These are phyloP conservation scores for Eretmocerus hayati DNA, from an alignment of 2,888 invertebrate species.

Conservation along the genomic window DNA sequence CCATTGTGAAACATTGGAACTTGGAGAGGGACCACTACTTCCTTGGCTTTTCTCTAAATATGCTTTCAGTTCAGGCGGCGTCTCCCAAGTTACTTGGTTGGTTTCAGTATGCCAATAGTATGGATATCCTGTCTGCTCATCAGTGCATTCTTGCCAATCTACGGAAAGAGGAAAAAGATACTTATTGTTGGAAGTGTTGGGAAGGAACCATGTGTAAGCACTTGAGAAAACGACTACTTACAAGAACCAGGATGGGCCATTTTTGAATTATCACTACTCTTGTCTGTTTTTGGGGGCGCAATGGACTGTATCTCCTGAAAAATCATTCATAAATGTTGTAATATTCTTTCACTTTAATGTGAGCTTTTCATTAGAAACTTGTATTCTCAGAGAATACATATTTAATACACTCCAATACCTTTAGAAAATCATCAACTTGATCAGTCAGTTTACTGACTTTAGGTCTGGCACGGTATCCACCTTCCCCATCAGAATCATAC, in stretches of 20 bases:
- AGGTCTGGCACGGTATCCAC: slow-evolving; percentile 31
- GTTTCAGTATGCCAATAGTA: slow-evolving; percentile 62
- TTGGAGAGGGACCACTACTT: slow-evolving; percentile 18
- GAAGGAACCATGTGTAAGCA: background rate
- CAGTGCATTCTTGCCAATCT: slow-evolving; percentile 59
- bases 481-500: slow-evolving; percentile 42
- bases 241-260: slow-evolving; percentile 17
- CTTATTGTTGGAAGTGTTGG: background rate
- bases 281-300: slow-evolving; percentile 29
- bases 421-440: slow-evolving; percentile 42
- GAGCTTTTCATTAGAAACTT: background rate
- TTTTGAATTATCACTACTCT: slow-evolving; percentile 6
- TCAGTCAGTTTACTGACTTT: slow-evolving; percentile 33
- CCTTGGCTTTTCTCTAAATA: slow-evolving; percentile 28
- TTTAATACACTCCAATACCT: slow-evolving; percentile 26
- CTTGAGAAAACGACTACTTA: slow-evolving; percentile 7
- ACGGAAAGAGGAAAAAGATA: background rate
- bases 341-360: no score
- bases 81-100: slow-evolving; percentile 60
- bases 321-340: no score
- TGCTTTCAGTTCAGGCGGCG: slow-evolving; percentile 47
- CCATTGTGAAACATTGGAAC: slow-evolving; percentile 30
- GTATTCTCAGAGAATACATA: background rate
- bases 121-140: slow-evolving; percentile 55
- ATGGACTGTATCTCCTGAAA: slow-evolving; percentile 41